Conservation (phyloP, 2,888 invertebrate genomes). For the Xylophagus ater region DNA sequence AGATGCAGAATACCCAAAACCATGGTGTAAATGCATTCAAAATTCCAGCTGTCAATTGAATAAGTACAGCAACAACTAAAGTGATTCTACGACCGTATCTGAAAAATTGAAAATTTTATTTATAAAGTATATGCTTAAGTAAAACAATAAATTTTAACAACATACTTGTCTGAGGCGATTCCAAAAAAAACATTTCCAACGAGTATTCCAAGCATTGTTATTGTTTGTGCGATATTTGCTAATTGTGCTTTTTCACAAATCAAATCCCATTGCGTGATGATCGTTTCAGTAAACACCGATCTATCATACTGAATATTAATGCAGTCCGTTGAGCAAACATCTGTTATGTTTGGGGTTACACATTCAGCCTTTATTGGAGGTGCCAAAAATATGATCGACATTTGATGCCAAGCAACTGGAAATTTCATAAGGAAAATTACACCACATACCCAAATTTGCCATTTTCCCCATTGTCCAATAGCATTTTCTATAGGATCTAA, state of each 20-base stretch:
- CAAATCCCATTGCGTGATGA: conserved; percentile 61
- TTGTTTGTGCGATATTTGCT: conserved; percentile 58
- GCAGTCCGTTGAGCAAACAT: conserved; percentile 45
- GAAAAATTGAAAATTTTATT: conserved; percentile 23
- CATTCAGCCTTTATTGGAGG: too few species aligned
- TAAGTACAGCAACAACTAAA: conserved; percentile 57
- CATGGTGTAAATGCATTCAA: conserved; percentile 59
- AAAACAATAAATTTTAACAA: neutral
- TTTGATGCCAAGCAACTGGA: conserved; percentile 65
- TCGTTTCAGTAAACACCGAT: conserved; percentile 53
- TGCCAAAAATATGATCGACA: conserved; percentile 62
- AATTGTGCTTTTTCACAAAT: conserved; percentile 55
- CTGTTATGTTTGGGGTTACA: conserved; percentile 26
- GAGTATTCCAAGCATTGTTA: conserved; percentile 65
- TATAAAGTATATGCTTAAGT: conserved; percentile 3
- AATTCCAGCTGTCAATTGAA: conserved; percentile 61
- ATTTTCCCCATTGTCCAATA: conserved; percentile 60
- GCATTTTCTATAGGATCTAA: conserved; percentile 58
- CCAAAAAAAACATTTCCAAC: conserved; percentile 63
- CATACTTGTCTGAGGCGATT: conserved; percentile 58
- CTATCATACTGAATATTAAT: conserved; percentile 48
- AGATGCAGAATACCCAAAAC: conserved; percentile 50
- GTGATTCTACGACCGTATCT: conserved; percentile 68
- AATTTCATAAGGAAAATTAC: conserved; percentile 59
- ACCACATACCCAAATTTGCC: conserved; percentile 61